phyloP scores from a whole-genome alignment of 2,113 vertebrate genomes.

The Pantherophis guttatus region DNA sequence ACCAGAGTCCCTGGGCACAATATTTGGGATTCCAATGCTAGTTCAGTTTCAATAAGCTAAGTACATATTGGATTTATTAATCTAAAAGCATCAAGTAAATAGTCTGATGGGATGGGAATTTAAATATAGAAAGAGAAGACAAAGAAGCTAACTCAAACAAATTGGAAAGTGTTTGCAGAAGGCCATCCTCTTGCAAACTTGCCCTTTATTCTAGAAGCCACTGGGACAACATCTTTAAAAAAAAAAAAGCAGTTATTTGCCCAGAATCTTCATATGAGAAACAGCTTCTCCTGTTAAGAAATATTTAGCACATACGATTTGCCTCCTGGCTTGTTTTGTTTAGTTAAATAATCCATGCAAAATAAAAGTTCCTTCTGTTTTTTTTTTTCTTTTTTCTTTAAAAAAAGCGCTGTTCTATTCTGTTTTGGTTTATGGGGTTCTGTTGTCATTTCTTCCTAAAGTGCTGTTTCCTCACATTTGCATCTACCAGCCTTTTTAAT shows the following conservation, averaged over 20 bases:
- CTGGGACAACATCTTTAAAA: neutral
- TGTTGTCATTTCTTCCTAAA: constrained; percentile 85
- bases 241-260: constrained; percentile 3
- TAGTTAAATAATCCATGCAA: constrained; percentile 56
- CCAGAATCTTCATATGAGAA: constrained; percentile 27
- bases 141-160: constrained; percentile 4
- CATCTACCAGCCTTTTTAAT: constrained; percentile 87
- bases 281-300: constrained; percentile 51
- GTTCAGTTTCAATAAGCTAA: neutral
- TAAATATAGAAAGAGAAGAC: neutral
- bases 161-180: neutral
- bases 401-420: constrained; percentile 55
- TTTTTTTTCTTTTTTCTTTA: neutral
- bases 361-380: constrained; percentile 63
- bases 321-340: constrained; percentile 41
- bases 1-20: neutral
- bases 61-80: neutral
- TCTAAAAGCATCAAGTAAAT: neutral
- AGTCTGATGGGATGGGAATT: neutral
- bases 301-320: constrained; percentile 51
- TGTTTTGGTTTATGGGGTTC: constrained; percentile 82
- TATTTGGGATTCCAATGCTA: neutral
- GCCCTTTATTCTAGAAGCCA: constrained; percentile 29
- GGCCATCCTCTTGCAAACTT: rapidly evolving
- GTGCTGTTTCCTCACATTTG: constrained; percentile 82